Percentiles rank a stretch among this genome's conserved stretches.
Evolutionary conservation across 2,113 vertebrate genomes (phyloP).

Genomic region (Hyla sarda): DNA sequence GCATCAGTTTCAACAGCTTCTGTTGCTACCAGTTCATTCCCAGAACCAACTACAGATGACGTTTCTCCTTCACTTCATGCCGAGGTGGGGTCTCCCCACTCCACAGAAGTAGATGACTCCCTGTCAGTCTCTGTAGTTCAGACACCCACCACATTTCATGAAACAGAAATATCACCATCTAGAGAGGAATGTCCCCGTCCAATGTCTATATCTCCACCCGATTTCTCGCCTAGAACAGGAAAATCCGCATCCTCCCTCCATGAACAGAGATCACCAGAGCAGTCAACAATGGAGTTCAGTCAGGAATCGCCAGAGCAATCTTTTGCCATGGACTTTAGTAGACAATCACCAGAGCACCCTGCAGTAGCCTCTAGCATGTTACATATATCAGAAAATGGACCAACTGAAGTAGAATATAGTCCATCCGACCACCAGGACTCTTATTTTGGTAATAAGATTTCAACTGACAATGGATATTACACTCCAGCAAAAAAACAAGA

Average conservation of each 20-base stretch:
- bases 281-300: slow-evolving; percentile 87
- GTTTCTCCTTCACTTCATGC: slow-evolving; percentile 93
- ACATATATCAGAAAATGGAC: slow-evolving; percentile 91
- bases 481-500: slow-evolving; percentile 83
- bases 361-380: slow-evolving; percentile 69
- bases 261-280: slow-evolving; percentile 86
- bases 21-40: slow-evolving; percentile 92
- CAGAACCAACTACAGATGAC: slow-evolving; percentile 92
- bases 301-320: slow-evolving; percentile 93
- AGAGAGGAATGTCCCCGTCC: slow-evolving; percentile 93
- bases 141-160: slow-evolving; percentile 92
- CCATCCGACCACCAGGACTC: slow-evolving; percentile 80
- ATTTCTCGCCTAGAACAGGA: slow-evolving; percentile 87
- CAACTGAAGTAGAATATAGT: slow-evolving; percentile 92
- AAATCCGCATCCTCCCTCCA: slow-evolving; percentile 80
- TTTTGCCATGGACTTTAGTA: slow-evolving; percentile 90
- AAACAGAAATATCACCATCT: slow-evolving; percentile 90
- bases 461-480: slow-evolving; percentile 77
- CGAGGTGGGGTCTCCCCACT: slow-evolving; percentile 94
- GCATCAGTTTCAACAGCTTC: slow-evolving; percentile 95
- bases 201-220: slow-evolving; percentile 96
- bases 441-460: slow-evolving; percentile 71
- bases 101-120: slow-evolving; percentile 97
- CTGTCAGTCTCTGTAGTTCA: slow-evolving; percentile 95
- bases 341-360: slow-evolving; percentile 90